Base-by-base conservation (phyloP, 2,888 invertebrate genomes). In the Spicauda simplicius region DNA sequence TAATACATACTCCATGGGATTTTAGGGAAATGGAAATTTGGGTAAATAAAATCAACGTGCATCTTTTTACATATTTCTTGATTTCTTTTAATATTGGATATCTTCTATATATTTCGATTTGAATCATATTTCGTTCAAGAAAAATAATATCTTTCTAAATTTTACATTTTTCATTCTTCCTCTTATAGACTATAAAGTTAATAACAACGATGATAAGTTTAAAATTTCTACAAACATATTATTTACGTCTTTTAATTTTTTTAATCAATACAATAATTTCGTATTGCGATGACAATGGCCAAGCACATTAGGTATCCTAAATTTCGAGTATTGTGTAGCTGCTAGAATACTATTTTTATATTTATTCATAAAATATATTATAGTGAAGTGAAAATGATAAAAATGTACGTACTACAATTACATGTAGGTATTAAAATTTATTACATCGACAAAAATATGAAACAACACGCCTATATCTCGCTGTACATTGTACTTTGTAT, bases 41-140 rank as follows among this genome's bases (percentile, higher is more conserved):
- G 76, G 75, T 72, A 81, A 87, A 85, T 80, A 86, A 90, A 89
- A 88, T 84, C 82, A 85, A 83, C 81, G 83, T 88, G 87, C 90
- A 91, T 86, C 87, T 82, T 85, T 84, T 85, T 81, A 87, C 79
- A 84, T 84, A 84, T 82, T 78, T 78, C 79, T 81, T 79, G 71
- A 65, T 80, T 81, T 74, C 74, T 80, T 82, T 77, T 76, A 77
- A 75, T 77, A 74, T 76, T 69, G 77, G 73, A 80, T 77, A 80
- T 79, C 79, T 80, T 80, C 77, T 73, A 66, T 55, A 85, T 77
- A 82, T 80, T 79, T 78, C 79, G 76, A 81, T 75, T 72, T 72
- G 60, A 72, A 76, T 74, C 76, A 82, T 81, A 85, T 82, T 83
- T 84, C 74, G 77, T 80, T 78, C 76, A 81, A 83, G 81, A 88